Evolutionary conservation across 2,113 vertebrate genomes (phyloP).

Genomic region (Ctenodactylus gundi): DNA sequence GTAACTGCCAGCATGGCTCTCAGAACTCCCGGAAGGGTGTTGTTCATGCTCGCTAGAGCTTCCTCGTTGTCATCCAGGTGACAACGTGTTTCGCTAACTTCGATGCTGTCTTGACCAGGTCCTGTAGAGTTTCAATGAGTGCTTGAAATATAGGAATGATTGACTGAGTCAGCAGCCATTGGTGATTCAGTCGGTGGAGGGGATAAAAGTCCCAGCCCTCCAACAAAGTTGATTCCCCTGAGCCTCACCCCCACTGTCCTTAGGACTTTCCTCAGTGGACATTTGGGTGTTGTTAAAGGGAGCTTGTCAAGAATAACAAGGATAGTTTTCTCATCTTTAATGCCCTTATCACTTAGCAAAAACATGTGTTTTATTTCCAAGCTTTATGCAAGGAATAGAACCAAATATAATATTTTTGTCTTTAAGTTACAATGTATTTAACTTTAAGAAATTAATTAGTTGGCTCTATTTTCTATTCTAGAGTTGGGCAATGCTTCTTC

Average conservation of each 20-base stretch:
- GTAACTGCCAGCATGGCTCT: background rate
- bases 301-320: no score
- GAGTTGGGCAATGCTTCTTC: no score
- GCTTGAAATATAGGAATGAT: background rate
- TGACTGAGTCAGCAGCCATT: background rate
- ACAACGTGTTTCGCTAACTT: background rate
- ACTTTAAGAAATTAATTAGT: background rate
- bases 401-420: background rate
- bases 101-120: background rate
- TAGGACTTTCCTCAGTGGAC: no score
- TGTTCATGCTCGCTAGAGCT: background rate
- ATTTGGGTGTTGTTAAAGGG: background rate
- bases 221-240: background rate
- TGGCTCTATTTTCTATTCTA: background rate
- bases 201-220: background rate
- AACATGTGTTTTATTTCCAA: background rate
- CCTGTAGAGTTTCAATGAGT: background rate
- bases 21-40: background rate
- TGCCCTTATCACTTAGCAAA: background rate
- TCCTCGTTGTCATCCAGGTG: background rate
- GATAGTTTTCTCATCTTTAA: fast-evolving
- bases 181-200: background rate
- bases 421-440: background rate
- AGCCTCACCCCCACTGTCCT: background rate
- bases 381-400: background rate